Evolutionary conservation across 2,113 vertebrate genomes (phyloP).

Genomic region (Leptodactylus fuscus): DNA sequence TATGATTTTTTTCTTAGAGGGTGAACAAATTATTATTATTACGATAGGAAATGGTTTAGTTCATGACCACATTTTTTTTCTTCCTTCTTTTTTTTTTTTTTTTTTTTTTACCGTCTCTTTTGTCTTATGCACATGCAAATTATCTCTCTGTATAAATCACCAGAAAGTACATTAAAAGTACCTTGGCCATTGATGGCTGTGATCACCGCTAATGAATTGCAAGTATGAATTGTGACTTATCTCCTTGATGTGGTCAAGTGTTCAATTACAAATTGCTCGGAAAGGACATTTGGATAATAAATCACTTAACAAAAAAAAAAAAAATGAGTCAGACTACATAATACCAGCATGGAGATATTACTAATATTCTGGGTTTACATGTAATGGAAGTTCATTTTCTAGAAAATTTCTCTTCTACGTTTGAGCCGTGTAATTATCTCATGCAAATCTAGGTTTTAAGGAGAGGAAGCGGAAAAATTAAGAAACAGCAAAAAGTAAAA

Average conservation of each 20-base stretch:
- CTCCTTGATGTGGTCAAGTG: slow-evolving; percentile 61
- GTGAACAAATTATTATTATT: slow-evolving; percentile 59
- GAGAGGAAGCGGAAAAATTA: not conserved
- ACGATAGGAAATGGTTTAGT: slow-evolving; percentile 42
- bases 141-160: slow-evolving; percentile 56
- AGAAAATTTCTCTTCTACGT: not conserved
- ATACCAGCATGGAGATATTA: slow-evolving; percentile 26
- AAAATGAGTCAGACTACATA: slow-evolving; percentile 58
- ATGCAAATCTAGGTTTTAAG: slow-evolving; percentile 9
- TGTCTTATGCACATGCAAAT: slow-evolving; percentile 57
- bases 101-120: slow-evolving; percentile 41
- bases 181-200: slow-evolving; percentile 56
- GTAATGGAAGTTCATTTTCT: slow-evolving; percentile 17
- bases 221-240: slow-evolving; percentile 60
- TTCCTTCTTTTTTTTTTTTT: slow-evolving; percentile 35
- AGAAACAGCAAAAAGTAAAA: not conserved
- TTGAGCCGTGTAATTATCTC: not conserved
- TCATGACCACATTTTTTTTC: slow-evolving; percentile 48
- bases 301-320: slow-evolving; percentile 48
- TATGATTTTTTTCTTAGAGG: slow-evolving; percentile 51
- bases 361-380: slow-evolving; percentile 30
- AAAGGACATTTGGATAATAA: slow-evolving; percentile 60
- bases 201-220: slow-evolving; percentile 57
- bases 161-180: slow-evolving; percentile 59
- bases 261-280: slow-evolving; percentile 59